Evolutionary conservation across 2,113 vertebrate genomes (phyloP).

Genomic region (Accipiter virgatus): DNA sequence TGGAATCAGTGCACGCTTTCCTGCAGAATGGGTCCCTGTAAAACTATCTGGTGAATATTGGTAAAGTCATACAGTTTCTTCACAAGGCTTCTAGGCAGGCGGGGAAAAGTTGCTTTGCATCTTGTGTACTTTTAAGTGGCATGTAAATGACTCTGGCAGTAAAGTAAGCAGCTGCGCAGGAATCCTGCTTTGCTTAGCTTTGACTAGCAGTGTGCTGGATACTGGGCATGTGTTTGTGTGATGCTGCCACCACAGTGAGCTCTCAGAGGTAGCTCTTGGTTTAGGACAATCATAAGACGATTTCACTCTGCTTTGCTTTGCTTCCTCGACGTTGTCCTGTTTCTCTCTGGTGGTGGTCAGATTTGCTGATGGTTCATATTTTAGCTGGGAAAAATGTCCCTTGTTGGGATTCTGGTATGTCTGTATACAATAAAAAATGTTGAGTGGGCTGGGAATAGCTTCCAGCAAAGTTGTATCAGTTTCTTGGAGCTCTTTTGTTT

Average conservation of each 20-base stretch:
- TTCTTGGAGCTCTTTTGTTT: conserved; percentile 60
- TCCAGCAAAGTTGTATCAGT: conserved; percentile 24
- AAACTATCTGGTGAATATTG: neutral
- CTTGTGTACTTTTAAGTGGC: neutral
- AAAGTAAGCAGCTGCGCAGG: neutral
- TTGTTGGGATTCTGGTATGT: conserved; percentile 61
- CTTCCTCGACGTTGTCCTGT: conserved; percentile 64
- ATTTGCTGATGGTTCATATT: conserved; percentile 79
- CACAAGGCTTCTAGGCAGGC: neutral
- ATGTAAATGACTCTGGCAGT: neutral
- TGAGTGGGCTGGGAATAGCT: conserved; percentile 59
- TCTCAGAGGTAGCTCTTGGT: neutral
- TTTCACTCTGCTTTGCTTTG: neutral
- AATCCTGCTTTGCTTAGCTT: neutral
- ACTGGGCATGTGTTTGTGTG: neutral
- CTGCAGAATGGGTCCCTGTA: neutral
- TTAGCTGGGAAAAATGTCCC: conserved; percentile 64
- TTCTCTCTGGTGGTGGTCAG: conserved; percentile 72
- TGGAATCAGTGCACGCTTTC: neutral
- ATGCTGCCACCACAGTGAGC: neutral
- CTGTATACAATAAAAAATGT: conserved; percentile 46
- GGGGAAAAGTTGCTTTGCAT: neutral
- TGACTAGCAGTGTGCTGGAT: neutral
- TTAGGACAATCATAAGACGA: neutral
- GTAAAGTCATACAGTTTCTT: neutral